phyloP scores from a whole-genome alignment of 2,113 vertebrate genomes.

The Melospiza melodia region DNA sequence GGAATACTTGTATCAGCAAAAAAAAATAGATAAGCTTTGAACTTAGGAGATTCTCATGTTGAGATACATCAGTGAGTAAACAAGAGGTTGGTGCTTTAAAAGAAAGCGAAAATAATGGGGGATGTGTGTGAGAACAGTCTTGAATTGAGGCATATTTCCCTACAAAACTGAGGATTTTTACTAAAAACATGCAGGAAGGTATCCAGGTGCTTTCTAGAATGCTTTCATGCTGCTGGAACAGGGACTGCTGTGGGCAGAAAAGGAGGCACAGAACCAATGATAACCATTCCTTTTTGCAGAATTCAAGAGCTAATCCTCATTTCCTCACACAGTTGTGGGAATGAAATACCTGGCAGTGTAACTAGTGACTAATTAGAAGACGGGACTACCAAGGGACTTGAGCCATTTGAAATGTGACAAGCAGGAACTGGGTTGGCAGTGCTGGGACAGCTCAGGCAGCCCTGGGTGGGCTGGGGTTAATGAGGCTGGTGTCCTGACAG shows the following conservation, averaged over 20 bases:
- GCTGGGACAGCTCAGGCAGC: neutral
- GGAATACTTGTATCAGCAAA: constrained; percentile 2
- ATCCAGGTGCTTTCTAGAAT: neutral
- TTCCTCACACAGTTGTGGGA: neutral
- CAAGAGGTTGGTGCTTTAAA: neutral
- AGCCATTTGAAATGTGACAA: neutral
- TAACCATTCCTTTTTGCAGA: neutral
- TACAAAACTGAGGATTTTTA: neutral
- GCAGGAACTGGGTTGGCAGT: neutral
- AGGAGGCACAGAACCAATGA: neutral
- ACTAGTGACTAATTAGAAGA: neutral
- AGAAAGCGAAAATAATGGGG: neutral
- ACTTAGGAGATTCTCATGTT: neutral
- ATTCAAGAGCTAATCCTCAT: neutral
- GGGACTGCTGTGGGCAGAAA: neutral
- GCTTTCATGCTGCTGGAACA: neutral
- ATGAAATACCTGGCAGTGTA: neutral
- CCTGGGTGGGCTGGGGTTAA: neutral
- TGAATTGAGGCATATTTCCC: neutral
- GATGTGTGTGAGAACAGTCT: neutral
- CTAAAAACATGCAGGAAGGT: neutral
- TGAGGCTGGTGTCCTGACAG: neutral
- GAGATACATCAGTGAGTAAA: neutral
- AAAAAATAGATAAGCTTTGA: neutral
- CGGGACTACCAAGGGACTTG: neutral